Evolutionary conservation across 2,113 vertebrate genomes (phyloP), one percentile per base, ranked within the genome.

Genomic region (Microtus richardsoni): DNA sequence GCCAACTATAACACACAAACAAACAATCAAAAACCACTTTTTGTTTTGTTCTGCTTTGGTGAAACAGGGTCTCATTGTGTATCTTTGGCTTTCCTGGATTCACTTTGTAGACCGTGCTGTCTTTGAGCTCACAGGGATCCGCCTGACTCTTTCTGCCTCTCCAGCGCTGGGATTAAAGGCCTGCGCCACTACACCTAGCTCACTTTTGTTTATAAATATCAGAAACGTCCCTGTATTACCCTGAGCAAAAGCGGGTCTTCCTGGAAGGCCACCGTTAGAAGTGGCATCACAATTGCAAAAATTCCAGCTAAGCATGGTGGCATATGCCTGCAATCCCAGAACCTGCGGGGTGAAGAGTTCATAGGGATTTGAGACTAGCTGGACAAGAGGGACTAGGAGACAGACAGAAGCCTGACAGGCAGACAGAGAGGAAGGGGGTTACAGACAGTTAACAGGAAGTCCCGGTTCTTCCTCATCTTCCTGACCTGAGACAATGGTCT

Each of bases 131-230:
- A 58, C 49, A 39, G 36, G 24, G 73, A 75, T 75, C 73, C 0
- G 24, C 24, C 24, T 47, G 41, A n/a, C 36, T 62, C 54, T 82
- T 54, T 82, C 54, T 26, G 54, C 79, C 54, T 60, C 22, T 82
- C 6, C 14, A 82, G 22, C 4, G 22, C n/a, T 39, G 9, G 6
- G 16, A n/a, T 71, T n/a, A 71, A 71, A 71, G 68, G 68, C 36
- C 0, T 36, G 1, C 2, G 36, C 68, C 68, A 71, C 36, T 17
- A 71, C 36, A 19, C 16, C 68, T 7, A 73, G 19, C 39, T 83
- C 80, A 83, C 54, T 93, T 89, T 84, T 93, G 60, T 52, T 66
- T 64, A 47, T 30, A 89, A 97, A 95, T 73, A 77, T 21, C 77
- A 78, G 89, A 94, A 89, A 91, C 4, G 0, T 66, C 36, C 54